Evolutionary conservation across 2,888 invertebrate species (phyloP).

Genomic region (Drosophila paramelanica): DNA sequence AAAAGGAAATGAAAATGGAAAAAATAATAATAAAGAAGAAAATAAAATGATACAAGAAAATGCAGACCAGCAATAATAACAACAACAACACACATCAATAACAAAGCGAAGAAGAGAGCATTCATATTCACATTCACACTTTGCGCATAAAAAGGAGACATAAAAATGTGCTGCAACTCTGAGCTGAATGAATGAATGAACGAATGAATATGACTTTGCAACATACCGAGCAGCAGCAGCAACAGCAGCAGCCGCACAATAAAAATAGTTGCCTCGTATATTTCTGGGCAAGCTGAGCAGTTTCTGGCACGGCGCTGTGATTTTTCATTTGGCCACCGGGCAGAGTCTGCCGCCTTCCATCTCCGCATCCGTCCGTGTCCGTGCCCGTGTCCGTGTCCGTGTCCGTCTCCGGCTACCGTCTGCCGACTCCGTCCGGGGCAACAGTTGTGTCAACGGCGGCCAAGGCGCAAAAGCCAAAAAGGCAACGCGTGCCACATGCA

Average conservation of each 20-base stretch:
- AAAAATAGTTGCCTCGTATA: slow-evolving; percentile 62
- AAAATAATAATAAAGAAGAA: slow-evolving; percentile 21
- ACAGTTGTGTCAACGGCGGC: slow-evolving; percentile 68
- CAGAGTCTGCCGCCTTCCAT: slow-evolving; percentile 15
- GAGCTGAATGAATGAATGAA: slow-evolving; percentile 64
- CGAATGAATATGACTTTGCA: slow-evolving; percentile 67
- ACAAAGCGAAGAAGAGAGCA: background rate
- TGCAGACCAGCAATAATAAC: slow-evolving; percentile 13
- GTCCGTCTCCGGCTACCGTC: slow-evolving; percentile 20
- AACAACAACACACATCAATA: slow-evolving; percentile 8
- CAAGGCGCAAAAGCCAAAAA: slow-evolving; percentile 41
- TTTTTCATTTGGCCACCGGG: slow-evolving; percentile 70
- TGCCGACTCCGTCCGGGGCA: slow-evolving; percentile 49
- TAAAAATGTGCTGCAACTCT: slow-evolving; percentile 77
- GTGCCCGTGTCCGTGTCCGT: slow-evolving; percentile 2
- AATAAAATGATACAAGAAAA: slow-evolving; percentile 41
- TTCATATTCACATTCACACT: slow-evolving; percentile 51
- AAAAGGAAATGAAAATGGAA: slow-evolving; percentile 73
- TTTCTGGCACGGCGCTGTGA: slow-evolving; percentile 72
- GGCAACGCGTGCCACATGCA: slow-evolving; percentile 70
- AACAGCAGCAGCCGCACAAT: slow-evolving; percentile 56
- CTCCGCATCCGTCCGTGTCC: slow-evolving; percentile 14
- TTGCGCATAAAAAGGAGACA: slow-evolving; percentile 66
- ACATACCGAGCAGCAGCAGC: slow-evolving; percentile 30
- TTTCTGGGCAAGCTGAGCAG: slow-evolving; percentile 57